These are phyloP conservation scores for Magallana ariakensis DNA, from an alignment of 1,140 invertebrate genomes.

Conservation along the genomic window DNA sequence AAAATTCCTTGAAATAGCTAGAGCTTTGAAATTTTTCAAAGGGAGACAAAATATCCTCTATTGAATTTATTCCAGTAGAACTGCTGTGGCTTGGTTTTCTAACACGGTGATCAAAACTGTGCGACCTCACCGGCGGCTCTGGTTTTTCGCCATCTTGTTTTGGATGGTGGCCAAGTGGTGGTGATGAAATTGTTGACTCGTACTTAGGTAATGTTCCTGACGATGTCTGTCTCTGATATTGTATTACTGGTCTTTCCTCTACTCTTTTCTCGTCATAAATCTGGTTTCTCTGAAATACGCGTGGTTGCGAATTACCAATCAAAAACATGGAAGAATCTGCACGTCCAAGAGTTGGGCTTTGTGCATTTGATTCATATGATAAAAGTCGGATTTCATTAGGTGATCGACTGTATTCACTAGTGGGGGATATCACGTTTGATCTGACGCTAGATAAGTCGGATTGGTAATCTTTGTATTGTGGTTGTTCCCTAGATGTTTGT, in stretches of 20 bases:
- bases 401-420: constrained; percentile 51
- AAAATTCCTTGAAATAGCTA: constrained; percentile 65
- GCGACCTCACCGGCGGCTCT: constrained; percentile 44
- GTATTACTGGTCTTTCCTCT: constrained; percentile 31
- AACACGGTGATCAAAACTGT: constrained; percentile 17
- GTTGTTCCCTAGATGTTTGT: constrained; percentile 41
- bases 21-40: constrained; percentile 68
- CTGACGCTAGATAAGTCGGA: constrained; percentile 21
- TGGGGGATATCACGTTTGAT: constrained; percentile 42
- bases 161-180: constrained; percentile 38
- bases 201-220: constrained; percentile 57
- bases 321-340: neutral
- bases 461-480: constrained; percentile 11
- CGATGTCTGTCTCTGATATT: constrained; percentile 58
- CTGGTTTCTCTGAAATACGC: constrained; percentile 31
- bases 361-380: constrained; percentile 50
- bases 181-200: constrained; percentile 51
- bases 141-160: constrained; percentile 44
- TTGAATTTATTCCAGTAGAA: constrained; percentile 61
- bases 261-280: constrained; percentile 11
- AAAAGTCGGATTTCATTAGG: constrained; percentile 55
- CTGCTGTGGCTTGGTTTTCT: neutral
- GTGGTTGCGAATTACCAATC: constrained; percentile 25
- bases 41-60: constrained; percentile 68
- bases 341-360: neutral